Conservation (phyloP, 2,113 vertebrate species). For the Oncorhynchus nerka region DNA sequence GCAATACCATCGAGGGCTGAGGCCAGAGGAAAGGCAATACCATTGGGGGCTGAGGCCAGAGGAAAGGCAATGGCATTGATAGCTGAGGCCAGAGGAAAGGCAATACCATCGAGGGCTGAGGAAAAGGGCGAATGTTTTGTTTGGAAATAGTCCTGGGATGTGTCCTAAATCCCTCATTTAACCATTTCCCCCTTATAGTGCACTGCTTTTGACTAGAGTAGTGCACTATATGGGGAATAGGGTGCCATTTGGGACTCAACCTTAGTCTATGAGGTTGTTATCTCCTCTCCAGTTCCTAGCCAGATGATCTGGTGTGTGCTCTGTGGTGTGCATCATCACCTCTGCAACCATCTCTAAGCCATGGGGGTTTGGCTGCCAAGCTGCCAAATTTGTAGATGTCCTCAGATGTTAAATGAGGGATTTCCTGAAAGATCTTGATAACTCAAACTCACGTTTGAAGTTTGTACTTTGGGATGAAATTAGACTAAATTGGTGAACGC, state of each 20-base stretch:
- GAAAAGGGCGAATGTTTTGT: neutral
- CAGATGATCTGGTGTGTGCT: slow-evolving; percentile 24
- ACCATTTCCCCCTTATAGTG: no score
- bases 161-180: no score
- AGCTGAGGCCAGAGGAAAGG: no score
- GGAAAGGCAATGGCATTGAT: neutral
- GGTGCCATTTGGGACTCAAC: no score
- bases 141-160: neutral
- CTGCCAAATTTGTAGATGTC: slow-evolving; percentile 45
- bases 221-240: no score
- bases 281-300: slow-evolving; percentile 24
- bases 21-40: no score
- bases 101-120: neutral
- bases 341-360: slow-evolving; percentile 41
- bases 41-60: no score
- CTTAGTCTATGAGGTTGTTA: neutral
- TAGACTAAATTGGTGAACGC: neutral
- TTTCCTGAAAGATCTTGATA: slow-evolving; percentile 45
- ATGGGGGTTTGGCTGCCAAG: slow-evolving; percentile 27
- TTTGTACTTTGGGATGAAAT: neutral
- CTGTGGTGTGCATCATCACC: slow-evolving; percentile 38
- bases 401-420: slow-evolving; percentile 42
- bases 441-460: slow-evolving; percentile 15
- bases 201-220: no score
- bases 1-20: no score